Conservation (phyloP, 2,113 vertebrate species). For the Numida meleagris region DNA sequence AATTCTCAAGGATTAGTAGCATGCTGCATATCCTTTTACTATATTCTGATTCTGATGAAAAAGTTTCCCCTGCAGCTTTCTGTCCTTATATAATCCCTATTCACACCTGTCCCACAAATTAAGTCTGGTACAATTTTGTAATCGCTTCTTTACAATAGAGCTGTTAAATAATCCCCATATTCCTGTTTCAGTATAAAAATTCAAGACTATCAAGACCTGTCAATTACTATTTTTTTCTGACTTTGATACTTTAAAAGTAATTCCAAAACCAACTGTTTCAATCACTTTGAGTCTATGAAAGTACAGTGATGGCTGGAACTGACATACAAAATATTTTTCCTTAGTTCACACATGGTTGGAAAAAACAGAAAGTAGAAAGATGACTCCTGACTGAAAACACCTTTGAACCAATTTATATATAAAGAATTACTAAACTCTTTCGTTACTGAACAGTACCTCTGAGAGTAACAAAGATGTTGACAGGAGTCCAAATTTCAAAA, state of each 20-base stretch:
- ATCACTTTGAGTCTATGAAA: neutral
- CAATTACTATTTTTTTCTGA: neutral
- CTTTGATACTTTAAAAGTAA: neutral
- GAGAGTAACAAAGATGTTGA: neutral
- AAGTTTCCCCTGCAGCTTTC: neutral
- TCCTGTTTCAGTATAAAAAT: neutral
- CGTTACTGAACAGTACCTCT: neutral
- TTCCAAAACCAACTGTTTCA: neutral
- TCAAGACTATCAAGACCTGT: neutral
- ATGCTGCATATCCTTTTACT: neutral
- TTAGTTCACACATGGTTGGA: neutral
- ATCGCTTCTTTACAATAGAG: neutral
- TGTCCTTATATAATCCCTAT: neutral
- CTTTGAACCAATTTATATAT: neutral
- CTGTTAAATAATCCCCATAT: neutral
- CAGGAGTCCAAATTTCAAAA: neutral
- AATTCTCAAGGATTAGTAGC: neutral
- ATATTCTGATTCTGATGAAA: neutral
- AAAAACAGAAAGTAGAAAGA: neutral
- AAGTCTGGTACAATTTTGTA: neutral
- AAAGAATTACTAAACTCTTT: neutral
- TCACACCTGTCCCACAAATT: neutral
- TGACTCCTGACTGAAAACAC: neutral
- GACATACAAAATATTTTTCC: neutral
- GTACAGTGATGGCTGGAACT: neutral